Conservation (phyloP, 2,113 vertebrate genomes). For the Colossoma macropomum region DNA sequence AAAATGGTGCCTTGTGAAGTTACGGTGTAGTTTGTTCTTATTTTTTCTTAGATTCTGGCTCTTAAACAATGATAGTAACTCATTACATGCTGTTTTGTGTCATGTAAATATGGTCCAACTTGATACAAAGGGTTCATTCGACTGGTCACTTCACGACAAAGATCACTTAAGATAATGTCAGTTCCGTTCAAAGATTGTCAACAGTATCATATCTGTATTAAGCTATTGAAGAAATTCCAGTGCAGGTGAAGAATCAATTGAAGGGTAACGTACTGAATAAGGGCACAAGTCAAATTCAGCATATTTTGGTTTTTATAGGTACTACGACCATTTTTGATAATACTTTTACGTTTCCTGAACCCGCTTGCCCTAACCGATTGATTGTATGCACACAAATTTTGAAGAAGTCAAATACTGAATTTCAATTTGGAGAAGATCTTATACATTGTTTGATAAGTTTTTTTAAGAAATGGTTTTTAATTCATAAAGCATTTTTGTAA, state of each 20-base stretch:
- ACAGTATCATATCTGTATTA: constrained; percentile 66
- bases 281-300: constrained; percentile 82
- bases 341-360: constrained; percentile 70
- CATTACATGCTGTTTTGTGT: constrained; percentile 38
- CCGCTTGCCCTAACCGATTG: constrained; percentile 98
- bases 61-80: constrained; percentile 32
- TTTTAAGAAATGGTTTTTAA: constrained; percentile 99
- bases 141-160: neutral
- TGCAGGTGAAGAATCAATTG: constrained; percentile 89
- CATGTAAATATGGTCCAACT: constrained; percentile 37
- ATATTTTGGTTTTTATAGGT: constrained; percentile 24
- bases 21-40: constrained; percentile 52
- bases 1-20: constrained; percentile 68
- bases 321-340: constrained; percentile 48
- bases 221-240: constrained; percentile 77
- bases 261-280: constrained; percentile 85
- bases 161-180: constrained; percentile 19
- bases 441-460: constrained; percentile 99
- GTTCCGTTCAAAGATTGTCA: constrained; percentile 64
- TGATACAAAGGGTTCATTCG: constrained; percentile 25
- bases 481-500: constrained; percentile 99
- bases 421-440: constrained; percentile 97
- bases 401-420: constrained; percentile 95
- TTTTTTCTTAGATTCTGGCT: constrained; percentile 30
- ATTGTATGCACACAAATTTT: constrained; percentile 99